Evolutionary conservation across 2,888 invertebrate genomes (phyloP).

Genomic region (Stenurella melanura): DNA sequence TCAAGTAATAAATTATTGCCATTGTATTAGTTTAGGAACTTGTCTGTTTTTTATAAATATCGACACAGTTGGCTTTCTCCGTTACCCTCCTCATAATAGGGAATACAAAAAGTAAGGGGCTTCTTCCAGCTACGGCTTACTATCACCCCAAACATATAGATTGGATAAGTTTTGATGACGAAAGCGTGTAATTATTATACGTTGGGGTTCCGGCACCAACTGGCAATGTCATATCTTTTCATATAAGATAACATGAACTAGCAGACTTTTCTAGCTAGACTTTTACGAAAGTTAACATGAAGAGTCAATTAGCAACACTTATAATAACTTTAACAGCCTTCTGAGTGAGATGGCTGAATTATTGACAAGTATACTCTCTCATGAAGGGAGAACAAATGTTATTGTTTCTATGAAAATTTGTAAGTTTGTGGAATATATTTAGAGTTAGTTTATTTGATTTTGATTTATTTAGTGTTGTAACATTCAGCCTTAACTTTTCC

Average conservation of each 20-base stretch:
- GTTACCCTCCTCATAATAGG: conserved; percentile 17
- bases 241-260: background rate
- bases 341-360: too few relatives aligned
- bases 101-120: conserved; percentile 30
- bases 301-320: background rate
- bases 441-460: too few relatives aligned
- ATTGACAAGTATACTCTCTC: too few relatives aligned
- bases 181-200: conserved; percentile 51
- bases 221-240: conserved; percentile 48
- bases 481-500: too few relatives aligned
- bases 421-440: too few relatives aligned
- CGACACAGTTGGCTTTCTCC: background rate
- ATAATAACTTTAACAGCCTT: too few relatives aligned
- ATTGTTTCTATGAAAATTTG: too few relatives aligned
- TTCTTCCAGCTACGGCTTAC: conserved; percentile 45
- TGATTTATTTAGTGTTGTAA: too few relatives aligned
- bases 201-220: conserved; percentile 48
- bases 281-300: background rate
- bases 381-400: too few relatives aligned
- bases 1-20: too few relatives aligned
- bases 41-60: conserved; percentile 16
- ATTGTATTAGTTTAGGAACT: too few relatives aligned
- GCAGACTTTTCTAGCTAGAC: background rate
- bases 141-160: conserved; percentile 49
- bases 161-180: conserved; percentile 53